Conservation (phyloP, 2,888 invertebrate species). For the Parapristionchus giblindavisi region DNA sequence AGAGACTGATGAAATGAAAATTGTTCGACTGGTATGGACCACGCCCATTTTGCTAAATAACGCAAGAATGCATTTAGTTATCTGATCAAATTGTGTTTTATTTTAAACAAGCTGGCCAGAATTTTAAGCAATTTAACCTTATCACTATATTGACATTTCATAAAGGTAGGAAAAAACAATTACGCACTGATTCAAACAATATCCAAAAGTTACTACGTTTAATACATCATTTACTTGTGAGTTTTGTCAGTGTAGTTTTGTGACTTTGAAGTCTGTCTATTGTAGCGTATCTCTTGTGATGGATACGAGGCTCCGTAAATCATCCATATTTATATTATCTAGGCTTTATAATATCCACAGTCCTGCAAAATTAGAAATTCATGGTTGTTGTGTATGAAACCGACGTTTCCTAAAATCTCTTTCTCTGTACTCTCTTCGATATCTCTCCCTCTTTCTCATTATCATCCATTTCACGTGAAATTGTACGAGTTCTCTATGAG, state of each 20-base stretch:
- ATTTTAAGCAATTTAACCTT: too few relatives aligned
- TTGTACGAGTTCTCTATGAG: conserved; percentile 22
- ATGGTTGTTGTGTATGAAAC: not conserved
- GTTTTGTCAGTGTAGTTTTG: too few relatives aligned
- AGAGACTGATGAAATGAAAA: conserved; percentile 10
- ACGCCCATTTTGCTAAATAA: not conserved
- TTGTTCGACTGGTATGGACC: not conserved
- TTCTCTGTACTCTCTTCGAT: not conserved
- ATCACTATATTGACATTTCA: too few relatives aligned
- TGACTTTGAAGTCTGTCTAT: too few relatives aligned
- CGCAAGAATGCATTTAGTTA: not conserved
- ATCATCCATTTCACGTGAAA: too few relatives aligned
- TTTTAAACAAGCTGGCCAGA: too few relatives aligned
- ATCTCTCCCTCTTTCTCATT: not conserved
- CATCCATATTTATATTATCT: not conserved
- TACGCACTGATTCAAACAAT: too few relatives aligned
- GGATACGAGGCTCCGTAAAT: not conserved
- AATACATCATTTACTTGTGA: too few relatives aligned
- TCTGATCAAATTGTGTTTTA: too few relatives aligned
- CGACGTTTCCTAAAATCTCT: not conserved
- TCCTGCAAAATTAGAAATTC: not conserved
- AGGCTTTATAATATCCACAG: not conserved
- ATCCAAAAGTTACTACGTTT: too few relatives aligned
- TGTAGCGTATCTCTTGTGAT: too few relatives aligned
- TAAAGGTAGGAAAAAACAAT: too few relatives aligned